Percentiles rank a stretch among this genome's conserved stretches.
phyloP scores from a whole-genome alignment of 2,888 invertebrate genomes.

The Heliconius hortense region DNA sequence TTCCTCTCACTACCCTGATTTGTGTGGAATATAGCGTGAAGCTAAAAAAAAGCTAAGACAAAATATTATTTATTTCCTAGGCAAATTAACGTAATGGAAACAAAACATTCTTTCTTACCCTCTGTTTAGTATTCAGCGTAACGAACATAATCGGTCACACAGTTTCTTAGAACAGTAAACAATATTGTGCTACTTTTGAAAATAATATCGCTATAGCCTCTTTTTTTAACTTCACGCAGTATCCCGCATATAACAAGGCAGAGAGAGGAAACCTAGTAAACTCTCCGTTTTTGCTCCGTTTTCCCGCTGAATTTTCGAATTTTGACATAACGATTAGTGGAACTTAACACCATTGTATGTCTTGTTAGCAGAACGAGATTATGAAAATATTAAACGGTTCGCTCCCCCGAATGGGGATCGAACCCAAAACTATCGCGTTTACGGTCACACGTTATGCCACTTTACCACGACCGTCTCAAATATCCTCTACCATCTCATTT shows the following conservation, averaged over 20 bases:
- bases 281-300: background rate
- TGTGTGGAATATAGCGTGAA: too few relatives aligned
- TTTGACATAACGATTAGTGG: background rate
- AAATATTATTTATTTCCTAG: background rate
- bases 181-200: background rate
- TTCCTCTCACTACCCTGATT: too few relatives aligned
- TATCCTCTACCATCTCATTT: constrained; percentile 10
- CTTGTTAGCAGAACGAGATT: too few relatives aligned
- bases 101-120: background rate
- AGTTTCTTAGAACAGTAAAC: background rate
- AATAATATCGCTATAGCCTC: background rate
- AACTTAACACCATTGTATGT: background rate
- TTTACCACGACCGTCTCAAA: background rate
- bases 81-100: background rate
- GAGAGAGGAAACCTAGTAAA: too few relatives aligned
- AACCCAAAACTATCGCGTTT: background rate
- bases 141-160: constrained; percentile 15
- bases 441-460: background rate
- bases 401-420: background rate
- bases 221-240: background rate
- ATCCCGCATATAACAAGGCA: background rate
- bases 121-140: background rate
- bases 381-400: background rate
- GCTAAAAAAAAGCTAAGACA: too few relatives aligned
- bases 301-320: background rate